Conservation (phyloP, 2,113 vertebrate species). For the Callopanchax toddi region DNA sequence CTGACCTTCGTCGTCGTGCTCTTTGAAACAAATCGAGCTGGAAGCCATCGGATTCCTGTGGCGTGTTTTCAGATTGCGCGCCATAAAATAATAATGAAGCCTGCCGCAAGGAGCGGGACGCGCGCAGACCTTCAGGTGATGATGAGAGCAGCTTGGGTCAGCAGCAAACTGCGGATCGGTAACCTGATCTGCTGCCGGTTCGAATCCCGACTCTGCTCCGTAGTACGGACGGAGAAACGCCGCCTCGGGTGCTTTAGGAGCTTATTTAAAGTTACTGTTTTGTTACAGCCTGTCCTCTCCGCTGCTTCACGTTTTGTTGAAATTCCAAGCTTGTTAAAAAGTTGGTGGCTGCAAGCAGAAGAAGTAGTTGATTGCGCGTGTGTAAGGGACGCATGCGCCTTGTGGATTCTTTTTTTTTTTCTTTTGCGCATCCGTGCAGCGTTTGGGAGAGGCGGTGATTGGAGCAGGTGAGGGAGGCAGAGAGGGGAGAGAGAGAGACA, state of each 20-base stretch:
- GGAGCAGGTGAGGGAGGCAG: slow-evolving; percentile 77
- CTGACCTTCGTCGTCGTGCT: slow-evolving; percentile 35
- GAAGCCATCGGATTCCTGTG: slow-evolving; percentile 28
- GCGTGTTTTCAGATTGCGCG: slow-evolving; percentile 58
- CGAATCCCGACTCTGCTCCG: slow-evolving; percentile 82
- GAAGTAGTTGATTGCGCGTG: slow-evolving; percentile 70
- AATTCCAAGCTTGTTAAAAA: slow-evolving; percentile 49
- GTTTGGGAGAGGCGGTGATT: slow-evolving; percentile 67
- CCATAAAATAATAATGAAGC: slow-evolving; percentile 66
- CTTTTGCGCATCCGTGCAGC: slow-evolving; percentile 65
- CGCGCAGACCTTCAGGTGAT: slow-evolving; percentile 64
- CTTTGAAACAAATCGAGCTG: slow-evolving; percentile 28
- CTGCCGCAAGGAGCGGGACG: slow-evolving; percentile 52
- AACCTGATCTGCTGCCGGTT: slow-evolving; percentile 70
- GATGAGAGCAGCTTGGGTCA: slow-evolving; percentile 74
- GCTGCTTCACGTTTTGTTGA: slow-evolving; percentile 81
- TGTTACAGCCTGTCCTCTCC: slow-evolving; percentile 80
- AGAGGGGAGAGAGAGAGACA: slow-evolving; percentile 23
- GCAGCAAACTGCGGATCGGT: slow-evolving; percentile 63
- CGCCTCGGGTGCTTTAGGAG: slow-evolving; percentile 87
- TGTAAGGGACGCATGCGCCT: slow-evolving; percentile 87
- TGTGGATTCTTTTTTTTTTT: neutral
- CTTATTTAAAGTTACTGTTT: slow-evolving; percentile 93
- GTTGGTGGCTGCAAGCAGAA: slow-evolving; percentile 77
- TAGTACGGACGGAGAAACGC: slow-evolving; percentile 82